A percentile compares a stretch with the other conserved stretches of the same genome.
Conservation (phyloP, 1,140 invertebrate genomes). For the Varroa destructor region DNA sequence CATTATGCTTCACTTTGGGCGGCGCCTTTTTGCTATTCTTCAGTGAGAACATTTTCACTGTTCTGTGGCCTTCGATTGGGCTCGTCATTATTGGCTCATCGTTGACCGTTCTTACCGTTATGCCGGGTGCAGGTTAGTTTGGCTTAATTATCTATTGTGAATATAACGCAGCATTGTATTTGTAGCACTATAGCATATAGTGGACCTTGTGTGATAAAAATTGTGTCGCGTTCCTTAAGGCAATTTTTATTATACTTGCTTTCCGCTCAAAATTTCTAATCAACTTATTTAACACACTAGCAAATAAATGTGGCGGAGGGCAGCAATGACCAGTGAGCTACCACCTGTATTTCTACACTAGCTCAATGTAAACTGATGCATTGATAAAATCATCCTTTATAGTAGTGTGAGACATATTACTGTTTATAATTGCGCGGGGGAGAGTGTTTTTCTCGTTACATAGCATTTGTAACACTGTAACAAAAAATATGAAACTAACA, state of each 20-base stretch:
- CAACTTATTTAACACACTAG: background rate
- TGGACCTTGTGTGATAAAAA: background rate
- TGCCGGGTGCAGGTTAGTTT: conserved; percentile 7
- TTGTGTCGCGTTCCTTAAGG: background rate
- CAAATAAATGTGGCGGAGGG: background rate
- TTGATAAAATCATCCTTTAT: no score
- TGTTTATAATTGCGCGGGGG: no score
- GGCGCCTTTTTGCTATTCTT: conserved; percentile 5
- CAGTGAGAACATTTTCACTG: background rate
- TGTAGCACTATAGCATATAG: background rate
- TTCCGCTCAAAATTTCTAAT: background rate
- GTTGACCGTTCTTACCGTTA: background rate
- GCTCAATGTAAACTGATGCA: no score
- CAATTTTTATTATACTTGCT: background rate
- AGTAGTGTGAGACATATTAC: no score
- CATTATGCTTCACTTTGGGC: background rate
- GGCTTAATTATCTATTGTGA: background rate
- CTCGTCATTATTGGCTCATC: conserved; percentile 5
- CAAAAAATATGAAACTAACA: no score
- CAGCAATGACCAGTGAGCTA: background rate
- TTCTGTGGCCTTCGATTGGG: background rate
- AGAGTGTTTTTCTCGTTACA: no score
- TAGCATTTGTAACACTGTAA: no score
- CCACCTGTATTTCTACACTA: no score
- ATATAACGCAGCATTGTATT: background rate